Evolutionary conservation across 2,113 vertebrate genomes (phyloP), one percentile per base, ranked within the genome.

Genomic region (Panurus biarmicus): DNA sequence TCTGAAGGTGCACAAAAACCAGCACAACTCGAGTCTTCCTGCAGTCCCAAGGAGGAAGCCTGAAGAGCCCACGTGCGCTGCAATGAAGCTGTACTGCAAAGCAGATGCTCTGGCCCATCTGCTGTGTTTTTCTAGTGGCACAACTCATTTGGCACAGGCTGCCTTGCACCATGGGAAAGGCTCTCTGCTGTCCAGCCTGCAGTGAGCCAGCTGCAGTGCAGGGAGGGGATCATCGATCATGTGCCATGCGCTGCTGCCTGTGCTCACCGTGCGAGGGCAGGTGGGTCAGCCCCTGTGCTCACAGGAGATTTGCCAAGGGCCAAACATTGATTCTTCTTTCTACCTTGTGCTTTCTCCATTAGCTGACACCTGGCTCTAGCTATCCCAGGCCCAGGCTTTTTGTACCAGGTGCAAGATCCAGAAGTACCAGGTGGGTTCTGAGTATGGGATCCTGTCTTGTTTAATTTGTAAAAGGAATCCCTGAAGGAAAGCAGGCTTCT

Each of bases 41-140:
- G 26, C 54, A 16, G 28, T 21, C 7, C 29, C 23, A 47, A n/a
- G 60, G 33, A 69, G 50, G 67, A 77, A 76, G 14, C 42, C 42
- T 28, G 0, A 76, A 62, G 67, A 50, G 51, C 72, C 64, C 12
- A 5, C 19, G 8, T 24, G 22, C 4, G 0, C 51, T 25, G 29
- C 60, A 45, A 6, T 50, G 17, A 21, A 73, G 60, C 14, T 0
- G 0, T 35, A 13, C 51, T 74, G 50, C 51, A 86, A 51, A 72
- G 72, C 89, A 92, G 91, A 57, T 89, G 89, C 91, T 66, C 51
- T 58, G 72, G 56, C 56, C 72, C 91, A 77, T 90, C 91, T 95
- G 91, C 80, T 73, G 16, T 50, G 25, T 19, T 66, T 38, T 76
- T 69, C 72, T 60, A 36, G 56, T 70, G 76, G 60, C 72, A 31